Base-by-base conservation (phyloP, 92 coral and sea anemone genomes). In the Epizoanthus illoricatus region DNA sequence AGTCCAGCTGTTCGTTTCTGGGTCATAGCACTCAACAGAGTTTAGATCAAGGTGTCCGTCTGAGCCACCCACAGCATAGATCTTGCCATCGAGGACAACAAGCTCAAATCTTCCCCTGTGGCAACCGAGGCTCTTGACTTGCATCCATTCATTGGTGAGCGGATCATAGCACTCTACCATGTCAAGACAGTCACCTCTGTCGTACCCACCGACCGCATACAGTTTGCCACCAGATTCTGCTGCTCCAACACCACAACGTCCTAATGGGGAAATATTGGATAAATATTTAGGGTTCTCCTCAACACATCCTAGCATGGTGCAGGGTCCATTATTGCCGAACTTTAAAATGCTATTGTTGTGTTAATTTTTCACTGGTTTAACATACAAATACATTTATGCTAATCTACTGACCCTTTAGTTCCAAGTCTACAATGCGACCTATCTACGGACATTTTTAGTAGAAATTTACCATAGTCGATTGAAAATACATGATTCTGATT, bases 241-340 rank as follows among this genome's bases (percentile, higher is more conserved):
- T 33, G 94, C 99, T 63, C 99, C 99, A 64, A 94, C 99, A 85
- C 99, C 91, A 85, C 94, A 93, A 57, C 99, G 98, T 65, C 99
- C 99, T 97, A 86, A n/a, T 33, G 71, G 72, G 33, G 15, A 23
- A 70, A 21, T n/a, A 20, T 36, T 64, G 9, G 47, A 65, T 55
- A 56, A 56, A 42, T 36, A 73, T 56, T 56, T 12, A 49, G 23
- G 23, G 10, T 28, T 10, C 16, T 33, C 10, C n/a, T 55, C 36
- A 28, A 28, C 2, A 2, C 36, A 28, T 28, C 36, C 36, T 28
- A 28, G 36, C 0, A 28, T 28, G 36, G 36, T 28, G 36, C 36
- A 28, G 36, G 36, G 36, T 28, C 36, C 36, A 28, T 28, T 28
- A 28, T 28, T 28, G 36, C 36, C 36, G 36, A 28, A 28, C 36